Evolutionary conservation across 2,888 invertebrate genomes (phyloP), one percentile per base, ranked within the genome.

Genomic region (Stenurella melanura): DNA sequence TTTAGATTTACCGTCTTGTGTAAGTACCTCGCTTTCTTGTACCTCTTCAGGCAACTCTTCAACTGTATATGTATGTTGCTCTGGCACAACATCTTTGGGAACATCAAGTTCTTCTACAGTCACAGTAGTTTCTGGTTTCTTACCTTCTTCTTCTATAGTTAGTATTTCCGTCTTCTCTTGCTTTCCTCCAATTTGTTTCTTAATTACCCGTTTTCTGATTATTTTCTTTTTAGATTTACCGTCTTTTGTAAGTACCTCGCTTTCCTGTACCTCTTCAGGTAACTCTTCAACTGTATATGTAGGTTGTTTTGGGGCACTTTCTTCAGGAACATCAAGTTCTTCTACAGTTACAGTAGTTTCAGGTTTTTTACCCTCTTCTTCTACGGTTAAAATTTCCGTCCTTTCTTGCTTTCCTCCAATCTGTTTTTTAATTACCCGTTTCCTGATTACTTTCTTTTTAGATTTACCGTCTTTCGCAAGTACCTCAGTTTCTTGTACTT

Each of bases 181-280:
- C 89, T 96, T 96, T 34, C 97, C 97, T 76, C 93, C 92, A 86
- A 95, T 94, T 86, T 94, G 94, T 87, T 94, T 94, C 60, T 93
- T 92, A 83, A 93, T 92, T 0, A 81, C 80, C 5, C 80, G 80
- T 80, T 94, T 93, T 50, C 91, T 90, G 76, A 96, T 92, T 81
- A 90, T 92, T 34, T 96, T 90, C 58, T 90, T 92, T 0, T 95
- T 94, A 78, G 90, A 92, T 63, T 91, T 93, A 77, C 93, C 92
- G 79, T 92, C 91, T 30, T 90, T 91, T 2, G 89, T 89, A 69
- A 95, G 92, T 38, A 92, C 85, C 81, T 92, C 92, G 3, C 91
- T 91, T 61, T 92, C 88, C 11, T 90, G 88, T 86, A 87, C 79
- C 78, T 87, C 83, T 75, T 87, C 87, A 60, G 81, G 84, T 26